Conservation (phyloP, 2,888 invertebrate genomes). For the Helicoverpa assulta region DNA sequence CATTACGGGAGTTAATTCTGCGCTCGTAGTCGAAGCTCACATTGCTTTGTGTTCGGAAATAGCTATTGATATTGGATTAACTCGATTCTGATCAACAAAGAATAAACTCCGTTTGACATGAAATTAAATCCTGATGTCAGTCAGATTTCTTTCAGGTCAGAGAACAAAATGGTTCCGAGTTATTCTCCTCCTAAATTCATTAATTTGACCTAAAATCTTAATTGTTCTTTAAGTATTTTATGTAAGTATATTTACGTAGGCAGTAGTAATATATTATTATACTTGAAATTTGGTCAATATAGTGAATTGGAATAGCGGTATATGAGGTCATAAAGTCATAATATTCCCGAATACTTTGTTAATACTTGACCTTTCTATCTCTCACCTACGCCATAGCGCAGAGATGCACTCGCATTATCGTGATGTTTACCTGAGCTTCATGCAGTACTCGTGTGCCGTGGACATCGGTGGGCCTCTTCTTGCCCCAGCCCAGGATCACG, state of each 20-base stretch:
- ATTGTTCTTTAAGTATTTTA: too few species aligned
- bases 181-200: too few species aligned
- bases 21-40: background rate
- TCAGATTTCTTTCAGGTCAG: background rate
- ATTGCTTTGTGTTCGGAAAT: background rate
- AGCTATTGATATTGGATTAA: background rate
- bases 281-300: too few species aligned
- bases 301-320: too few species aligned
- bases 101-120: too few species aligned
- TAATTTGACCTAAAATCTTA: too few species aligned
- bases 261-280: too few species aligned
- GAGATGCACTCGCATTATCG: background rate
- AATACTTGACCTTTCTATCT: background rate
- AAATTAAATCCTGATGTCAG: too few species aligned
- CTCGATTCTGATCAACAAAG: too few species aligned
- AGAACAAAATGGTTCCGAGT: background rate
- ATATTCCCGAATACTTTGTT: background rate
- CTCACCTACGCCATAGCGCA: background rate
- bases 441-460: conserved; percentile 96
- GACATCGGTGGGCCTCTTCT: conserved; percentile 93
- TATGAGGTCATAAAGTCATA: too few species aligned
- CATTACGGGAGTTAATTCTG: background rate
- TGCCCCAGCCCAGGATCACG: conserved; percentile 98
- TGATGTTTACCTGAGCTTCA: conserved; percentile 93
- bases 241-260: too few species aligned